Evolutionary conservation across 2,113 vertebrate genomes (phyloP).

Genomic region (Ifrita kowaldi): DNA sequence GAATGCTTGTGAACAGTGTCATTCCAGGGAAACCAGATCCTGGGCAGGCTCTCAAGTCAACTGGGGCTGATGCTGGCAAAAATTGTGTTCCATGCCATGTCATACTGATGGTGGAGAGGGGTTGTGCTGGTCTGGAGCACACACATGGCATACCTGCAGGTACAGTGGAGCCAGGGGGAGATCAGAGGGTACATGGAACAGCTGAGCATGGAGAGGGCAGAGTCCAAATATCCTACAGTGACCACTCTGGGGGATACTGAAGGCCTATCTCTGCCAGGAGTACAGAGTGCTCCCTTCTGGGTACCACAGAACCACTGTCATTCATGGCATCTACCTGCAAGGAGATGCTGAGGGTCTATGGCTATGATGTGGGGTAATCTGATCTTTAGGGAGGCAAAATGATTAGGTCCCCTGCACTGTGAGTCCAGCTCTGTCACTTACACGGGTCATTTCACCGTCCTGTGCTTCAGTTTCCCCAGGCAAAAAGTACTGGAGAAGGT

Average conservation of each 20-base stretch:
- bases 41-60: neutral
- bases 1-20: neutral
- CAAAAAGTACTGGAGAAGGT: neutral
- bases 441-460: neutral
- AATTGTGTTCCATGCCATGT: rapidly evolving
- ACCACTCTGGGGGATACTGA: rapidly evolving
- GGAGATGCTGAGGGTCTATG: neutral
- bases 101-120: neutral
- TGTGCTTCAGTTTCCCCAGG: neutral
- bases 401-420: rapidly evolving
- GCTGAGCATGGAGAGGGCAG: neutral
- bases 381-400: neutral
- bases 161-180: rapidly evolving
- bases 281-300: neutral
- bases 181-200: rapidly evolving
- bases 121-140: rapidly evolving
- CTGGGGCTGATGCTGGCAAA: neutral
- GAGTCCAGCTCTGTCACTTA: neutral
- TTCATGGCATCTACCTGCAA: neutral
- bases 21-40: neutral
- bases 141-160: rapidly evolving
- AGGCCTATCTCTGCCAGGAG: neutral
- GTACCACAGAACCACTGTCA: rapidly evolving
- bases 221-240: neutral
- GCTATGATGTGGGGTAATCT: neutral